Evolutionary conservation across 2,113 vertebrate species (phyloP).

Genomic region (Oncorhynchus gorbuscha): DNA sequence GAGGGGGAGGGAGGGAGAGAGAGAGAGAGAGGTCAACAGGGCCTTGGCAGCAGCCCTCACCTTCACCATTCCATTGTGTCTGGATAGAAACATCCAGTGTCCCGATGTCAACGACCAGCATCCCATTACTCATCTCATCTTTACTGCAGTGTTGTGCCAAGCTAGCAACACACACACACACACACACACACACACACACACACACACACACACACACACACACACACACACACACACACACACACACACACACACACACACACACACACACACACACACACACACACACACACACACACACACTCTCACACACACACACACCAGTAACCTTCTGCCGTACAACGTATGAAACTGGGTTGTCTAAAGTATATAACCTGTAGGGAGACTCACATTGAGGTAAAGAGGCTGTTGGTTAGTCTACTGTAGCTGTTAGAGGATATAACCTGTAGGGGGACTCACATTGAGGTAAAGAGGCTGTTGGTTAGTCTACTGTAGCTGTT

Average conservation of each 20-base stretch:
- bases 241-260: too few species aligned
- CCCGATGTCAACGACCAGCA: constrained; percentile 61
- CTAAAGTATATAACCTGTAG: too few species aligned
- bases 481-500: too few species aligned
- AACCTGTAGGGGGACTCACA: too few species aligned
- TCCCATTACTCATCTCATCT: constrained; percentile 74
- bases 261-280: too few species aligned
- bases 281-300: too few species aligned
- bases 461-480: too few species aligned
- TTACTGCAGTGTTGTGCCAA: constrained; percentile 66
- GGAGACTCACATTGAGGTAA: too few species aligned
- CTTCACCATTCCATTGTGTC: constrained; percentile 48
- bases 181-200: not conserved
- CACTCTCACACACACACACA: too few species aligned
- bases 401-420: too few species aligned
- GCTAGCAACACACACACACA: constrained; percentile 43
- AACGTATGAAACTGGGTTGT: not conserved
- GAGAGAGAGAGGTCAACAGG: constrained; percentile 47
- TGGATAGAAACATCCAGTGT: constrained; percentile 31
- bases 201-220: not conserved
- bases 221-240: too few species aligned
- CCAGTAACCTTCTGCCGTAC: not conserved
- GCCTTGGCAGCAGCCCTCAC: constrained; percentile 70
- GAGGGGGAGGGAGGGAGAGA: constrained; percentile 22
- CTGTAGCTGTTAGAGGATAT: too few species aligned